Base-by-base conservation (phyloP, 2,797 vertebrate species). In the Crenichthys baileyi region DNA sequence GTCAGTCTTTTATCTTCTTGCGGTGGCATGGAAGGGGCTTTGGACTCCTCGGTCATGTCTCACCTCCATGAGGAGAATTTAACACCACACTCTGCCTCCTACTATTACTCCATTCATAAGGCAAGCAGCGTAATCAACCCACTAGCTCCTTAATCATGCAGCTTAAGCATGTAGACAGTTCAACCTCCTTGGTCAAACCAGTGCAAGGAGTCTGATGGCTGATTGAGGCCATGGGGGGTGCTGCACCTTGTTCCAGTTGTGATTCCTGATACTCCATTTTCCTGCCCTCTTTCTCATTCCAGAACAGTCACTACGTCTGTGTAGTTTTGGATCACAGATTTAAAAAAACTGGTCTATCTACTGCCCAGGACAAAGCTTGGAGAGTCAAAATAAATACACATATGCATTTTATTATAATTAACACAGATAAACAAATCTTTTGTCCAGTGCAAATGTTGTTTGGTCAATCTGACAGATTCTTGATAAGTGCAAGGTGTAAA, bases 1-100 rank as follows among this genome's bases (percentile, higher is more conserved):
- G 89, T 87, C 83, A 86, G 84, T 83, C 78, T 72, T 95, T 93
- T 88, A 93, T 94, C 91, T 92, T 85, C 81, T 71, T 46, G 51
- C 3, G n/a, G 88, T 89, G 81, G 80, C 91, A 83, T 79, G 82
- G 90, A 85, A 88, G 76, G 36, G 85, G 55, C 61, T 48, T 61
- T 2, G 0, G 60, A 83, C 88, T 80, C 84, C 83, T 63, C 90
- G 26, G 76, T 72, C 26, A n/a, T 41, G 77, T 79, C 77, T 86
- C 51, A 39, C 81, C 88, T 86, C 79, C 86, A 85, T 85, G 87
- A 87, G 88, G 82, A 86, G 87, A 80, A 91, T 90, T 89, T 86
- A 91, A 83, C 89, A 71, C 89, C 85, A 50, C 75, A 24, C 76
- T 84, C 75, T 79, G 71, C 75, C 71, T 89, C 79, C 81, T 76